These are phyloP conservation scores for Aegithalos caudatus DNA, from an alignment of 2,113 vertebrate species.

Conservation along the genomic window DNA sequence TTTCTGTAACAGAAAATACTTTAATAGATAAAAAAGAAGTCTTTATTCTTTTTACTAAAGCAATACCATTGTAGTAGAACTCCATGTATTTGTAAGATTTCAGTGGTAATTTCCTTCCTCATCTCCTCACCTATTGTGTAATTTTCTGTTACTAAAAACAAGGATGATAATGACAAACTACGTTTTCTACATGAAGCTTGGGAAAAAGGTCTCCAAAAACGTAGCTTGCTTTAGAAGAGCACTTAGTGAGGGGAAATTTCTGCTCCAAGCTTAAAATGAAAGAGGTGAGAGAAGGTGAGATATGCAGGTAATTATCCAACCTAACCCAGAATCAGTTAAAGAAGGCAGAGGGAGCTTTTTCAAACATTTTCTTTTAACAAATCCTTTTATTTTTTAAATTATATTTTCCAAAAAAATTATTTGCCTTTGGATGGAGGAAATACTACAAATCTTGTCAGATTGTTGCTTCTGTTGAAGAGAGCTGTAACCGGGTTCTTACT, in stretches of 20 bases:
- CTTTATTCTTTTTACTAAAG: neutral
- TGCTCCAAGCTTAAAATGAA: neutral
- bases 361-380: neutral
- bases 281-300: neutral
- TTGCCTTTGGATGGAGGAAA: neutral
- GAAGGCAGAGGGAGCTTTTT: neutral
- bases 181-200: neutral
- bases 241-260: neutral
- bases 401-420: neutral
- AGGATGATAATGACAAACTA: neutral
- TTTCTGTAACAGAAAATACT: neutral
- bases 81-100: neutral
- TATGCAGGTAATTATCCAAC: neutral
- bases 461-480: neutral
- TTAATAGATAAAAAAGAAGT: neutral
- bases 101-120: neutral
- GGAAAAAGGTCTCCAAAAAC: neutral
- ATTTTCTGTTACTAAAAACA: neutral
- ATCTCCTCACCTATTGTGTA: neutral
- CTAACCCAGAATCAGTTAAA: neutral
- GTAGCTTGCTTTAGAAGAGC: neutral
- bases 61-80: neutral
- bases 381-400: fast-evolving
- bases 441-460: neutral
- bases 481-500: neutral